Evolutionary conservation across 1,140 invertebrate genomes (phyloP).

Genomic region (Philopotamus ludificatus): DNA sequence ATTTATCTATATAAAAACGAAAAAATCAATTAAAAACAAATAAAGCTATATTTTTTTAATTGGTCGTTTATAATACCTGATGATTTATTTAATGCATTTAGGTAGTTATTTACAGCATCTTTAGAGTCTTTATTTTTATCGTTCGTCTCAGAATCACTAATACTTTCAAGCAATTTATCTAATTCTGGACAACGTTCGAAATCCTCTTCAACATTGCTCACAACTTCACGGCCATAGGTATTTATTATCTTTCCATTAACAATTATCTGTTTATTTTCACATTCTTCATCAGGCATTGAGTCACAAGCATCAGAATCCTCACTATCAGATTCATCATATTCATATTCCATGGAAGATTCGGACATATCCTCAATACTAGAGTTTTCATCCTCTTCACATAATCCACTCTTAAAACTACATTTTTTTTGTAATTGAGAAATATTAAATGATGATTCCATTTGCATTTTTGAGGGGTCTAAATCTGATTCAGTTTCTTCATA

Average conservation of each 20-base stretch:
- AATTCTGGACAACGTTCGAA: slow-evolving; percentile 32
- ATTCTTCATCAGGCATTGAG: not conserved
- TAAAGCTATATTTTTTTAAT: no score
- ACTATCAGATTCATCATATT: slow-evolving; percentile 21
- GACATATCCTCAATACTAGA: not conserved
- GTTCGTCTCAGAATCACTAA: slow-evolving; percentile 32
- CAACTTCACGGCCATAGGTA: slow-evolving; percentile 32
- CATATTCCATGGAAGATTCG: not conserved
- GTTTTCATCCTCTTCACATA: not conserved
- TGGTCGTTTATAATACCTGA: slow-evolving; percentile 25
- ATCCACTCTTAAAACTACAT: not conserved
- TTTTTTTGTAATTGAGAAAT: no score
- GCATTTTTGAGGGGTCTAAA: slow-evolving; percentile 24
- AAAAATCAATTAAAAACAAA: not conserved
- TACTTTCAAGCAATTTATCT: slow-evolving; percentile 35
- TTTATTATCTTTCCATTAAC: slow-evolving; percentile 39
- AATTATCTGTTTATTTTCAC: slow-evolving; percentile 32
- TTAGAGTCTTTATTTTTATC: slow-evolving; percentile 4
- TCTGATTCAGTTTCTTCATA: slow-evolving; percentile 36
- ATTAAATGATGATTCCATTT: slow-evolving; percentile 11
- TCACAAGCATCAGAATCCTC: not conserved
- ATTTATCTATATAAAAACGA: no score
- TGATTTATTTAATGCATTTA: slow-evolving; percentile 6
- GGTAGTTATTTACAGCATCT: slow-evolving; percentile 16
- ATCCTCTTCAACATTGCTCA: slow-evolving; percentile 25